Percentiles rank a stretch among this genome's conserved stretches.
These are phyloP conservation scores for Chrysoperla carnea DNA, from an alignment of 1,140 invertebrate species.

Conservation along the genomic window DNA sequence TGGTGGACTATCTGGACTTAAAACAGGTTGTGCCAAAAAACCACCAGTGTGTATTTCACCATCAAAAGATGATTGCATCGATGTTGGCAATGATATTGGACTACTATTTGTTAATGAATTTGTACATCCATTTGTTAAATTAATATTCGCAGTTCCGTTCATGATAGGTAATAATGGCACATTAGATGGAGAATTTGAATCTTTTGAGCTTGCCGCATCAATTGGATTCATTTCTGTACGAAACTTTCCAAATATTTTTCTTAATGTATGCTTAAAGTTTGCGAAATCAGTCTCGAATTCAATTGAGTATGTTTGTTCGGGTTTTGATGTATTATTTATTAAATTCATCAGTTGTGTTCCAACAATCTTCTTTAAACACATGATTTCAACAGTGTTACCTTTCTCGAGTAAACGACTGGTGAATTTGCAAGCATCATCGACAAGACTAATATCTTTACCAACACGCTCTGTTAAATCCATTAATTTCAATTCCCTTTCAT, in stretches of 20 bases:
- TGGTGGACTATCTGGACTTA: slow-evolving; percentile 24
- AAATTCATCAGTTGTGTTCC: slow-evolving; percentile 54
- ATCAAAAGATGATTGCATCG: slow-evolving; percentile 62
- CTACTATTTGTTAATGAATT: slow-evolving; percentile 37
- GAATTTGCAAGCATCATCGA: slow-evolving; percentile 73
- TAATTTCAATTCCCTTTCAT: slow-evolving; percentile 65
- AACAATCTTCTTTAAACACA: slow-evolving; percentile 61
- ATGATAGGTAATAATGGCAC: slow-evolving; percentile 9
- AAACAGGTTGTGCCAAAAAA: slow-evolving; percentile 25
- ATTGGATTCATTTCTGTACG: slow-evolving; percentile 33
- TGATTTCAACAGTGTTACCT: slow-evolving; percentile 66
- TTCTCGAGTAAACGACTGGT: slow-evolving; percentile 58
- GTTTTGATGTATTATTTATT: slow-evolving; percentile 60
- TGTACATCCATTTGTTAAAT: slow-evolving; percentile 26
- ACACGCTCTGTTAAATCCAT: slow-evolving; percentile 57
- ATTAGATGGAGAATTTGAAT: slow-evolving; percentile 5
- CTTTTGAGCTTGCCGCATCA: slow-evolving; percentile 12
- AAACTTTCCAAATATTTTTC: slow-evolving; percentile 55
- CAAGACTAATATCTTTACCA: slow-evolving; percentile 30
- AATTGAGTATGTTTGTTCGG: slow-evolving; percentile 55
- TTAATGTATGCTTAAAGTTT: slow-evolving; percentile 46
- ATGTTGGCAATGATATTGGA: slow-evolving; percentile 43
- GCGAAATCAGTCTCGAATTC: slow-evolving; percentile 68
- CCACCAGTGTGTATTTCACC: slow-evolving; percentile 28
- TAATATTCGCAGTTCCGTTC: slow-evolving; percentile 7